Evolutionary conservation across 2,113 vertebrate genomes (phyloP).

Genomic region (Solea senegalensis): DNA sequence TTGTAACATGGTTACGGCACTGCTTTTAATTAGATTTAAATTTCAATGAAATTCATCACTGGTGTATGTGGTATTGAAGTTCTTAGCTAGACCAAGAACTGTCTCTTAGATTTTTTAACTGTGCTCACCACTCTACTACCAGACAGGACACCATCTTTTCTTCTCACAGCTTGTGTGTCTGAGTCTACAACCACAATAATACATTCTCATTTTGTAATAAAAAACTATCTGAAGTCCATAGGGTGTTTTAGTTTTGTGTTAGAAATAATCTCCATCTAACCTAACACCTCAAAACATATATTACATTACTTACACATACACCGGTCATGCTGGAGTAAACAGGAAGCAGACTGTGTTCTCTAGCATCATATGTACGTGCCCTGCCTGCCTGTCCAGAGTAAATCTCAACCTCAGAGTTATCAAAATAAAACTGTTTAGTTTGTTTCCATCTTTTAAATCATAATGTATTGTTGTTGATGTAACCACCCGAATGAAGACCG

Average conservation of each 20-base stretch:
- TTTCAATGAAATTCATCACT: constrained; percentile 32
- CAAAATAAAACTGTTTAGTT: no score
- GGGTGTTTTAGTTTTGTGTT: background rate
- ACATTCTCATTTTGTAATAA: background rate
- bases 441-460: no score
- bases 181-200: background rate
- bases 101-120: constrained; percentile 56
- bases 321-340: background rate
- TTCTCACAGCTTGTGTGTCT: constrained; percentile 28
- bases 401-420: background rate
- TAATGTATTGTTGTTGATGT: background rate
- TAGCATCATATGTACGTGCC: no score
- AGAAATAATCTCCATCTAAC: background rate
- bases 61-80: constrained; percentile 7
- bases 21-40: constrained; percentile 26
- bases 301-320: background rate
- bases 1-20: constrained; percentile 5
- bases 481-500: constrained; percentile 50
- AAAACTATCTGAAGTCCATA: background rate
- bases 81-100: constrained; percentile 26
- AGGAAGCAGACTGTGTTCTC: background rate
- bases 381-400: background rate
- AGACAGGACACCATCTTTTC: constrained; percentile 70
- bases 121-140: constrained; percentile 52
- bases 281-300: background rate